Percentiles rank a stretch among this genome's conserved stretches.
Conservation (phyloP, 2,888 invertebrate genomes). For the Tachina grossa region DNA sequence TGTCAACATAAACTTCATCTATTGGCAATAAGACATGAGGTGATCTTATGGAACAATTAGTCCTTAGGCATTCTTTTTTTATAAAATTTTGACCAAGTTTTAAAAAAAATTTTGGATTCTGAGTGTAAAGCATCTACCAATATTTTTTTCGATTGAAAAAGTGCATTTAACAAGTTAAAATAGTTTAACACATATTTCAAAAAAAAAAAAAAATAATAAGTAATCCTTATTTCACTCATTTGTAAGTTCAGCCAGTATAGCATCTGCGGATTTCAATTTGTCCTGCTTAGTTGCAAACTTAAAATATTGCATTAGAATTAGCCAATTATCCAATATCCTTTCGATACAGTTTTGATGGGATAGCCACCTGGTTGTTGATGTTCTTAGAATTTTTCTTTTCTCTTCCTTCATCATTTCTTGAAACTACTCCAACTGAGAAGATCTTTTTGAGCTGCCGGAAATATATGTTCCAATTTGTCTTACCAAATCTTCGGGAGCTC, state of each 20-base stretch:
- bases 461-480: slow-evolving; percentile 11
- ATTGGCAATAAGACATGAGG: slow-evolving; percentile 50
- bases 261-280: slow-evolving; percentile 65
- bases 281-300: slow-evolving; percentile 46
- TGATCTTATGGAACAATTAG: slow-evolving; percentile 51
- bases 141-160: too few species aligned
- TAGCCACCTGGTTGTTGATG: slow-evolving; percentile 66
- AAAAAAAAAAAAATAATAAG: slow-evolving; percentile 69
- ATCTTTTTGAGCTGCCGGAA: slow-evolving; percentile 38
- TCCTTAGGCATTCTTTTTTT: slow-evolving; percentile 13
- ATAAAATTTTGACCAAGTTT: slow-evolving; percentile 1
- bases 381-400: slow-evolving; percentile 30
- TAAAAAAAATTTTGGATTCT: too few species aligned
- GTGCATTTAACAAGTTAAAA: slow-evolving; percentile 68
- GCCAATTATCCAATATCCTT: slow-evolving; percentile 67
- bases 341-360: slow-evolving; percentile 65
- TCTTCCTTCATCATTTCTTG: slow-evolving; percentile 6
- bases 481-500: neutral
- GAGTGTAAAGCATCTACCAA: too few species aligned
- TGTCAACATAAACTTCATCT: slow-evolving; percentile 28
- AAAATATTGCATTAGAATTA: slow-evolving; percentile 54
- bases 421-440: neutral
- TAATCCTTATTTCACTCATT: slow-evolving; percentile 69
- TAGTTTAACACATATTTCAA: slow-evolving; percentile 70
- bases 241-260: slow-evolving; percentile 53